Percentiles rank a stretch among this genome's conserved stretches.
Evolutionary conservation across 2,113 vertebrate genomes (phyloP).

Genomic region (Actenoides hombroni): DNA sequence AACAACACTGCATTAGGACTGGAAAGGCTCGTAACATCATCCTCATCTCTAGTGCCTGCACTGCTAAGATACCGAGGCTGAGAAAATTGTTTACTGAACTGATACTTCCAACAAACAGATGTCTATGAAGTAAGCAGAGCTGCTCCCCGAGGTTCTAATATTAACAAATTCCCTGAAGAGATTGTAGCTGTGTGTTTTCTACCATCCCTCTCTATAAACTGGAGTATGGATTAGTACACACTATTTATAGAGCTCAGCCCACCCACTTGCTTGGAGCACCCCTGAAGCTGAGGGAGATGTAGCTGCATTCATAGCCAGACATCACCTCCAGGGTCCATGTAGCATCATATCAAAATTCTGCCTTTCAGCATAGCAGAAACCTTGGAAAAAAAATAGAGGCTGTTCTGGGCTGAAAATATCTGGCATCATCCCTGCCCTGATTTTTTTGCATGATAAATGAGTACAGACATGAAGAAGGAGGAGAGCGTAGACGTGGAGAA

Average conservation of each 20-base stretch:
- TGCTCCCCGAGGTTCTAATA: neutral
- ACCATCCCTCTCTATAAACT: neutral
- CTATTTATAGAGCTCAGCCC: neutral
- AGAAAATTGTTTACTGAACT: neutral
- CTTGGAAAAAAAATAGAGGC: neutral
- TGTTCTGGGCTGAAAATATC: neutral
- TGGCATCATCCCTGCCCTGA: neutral
- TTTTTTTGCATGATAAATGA: neutral
- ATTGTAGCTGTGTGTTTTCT: slow-evolving; percentile 6
- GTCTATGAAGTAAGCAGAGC: neutral
- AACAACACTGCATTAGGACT: neutral
- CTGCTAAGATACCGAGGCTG: neutral
- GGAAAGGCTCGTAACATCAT: neutral
- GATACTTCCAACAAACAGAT: neutral
- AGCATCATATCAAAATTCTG: neutral
- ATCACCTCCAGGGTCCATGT: neutral
- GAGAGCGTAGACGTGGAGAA: neutral
- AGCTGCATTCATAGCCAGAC: neutral
- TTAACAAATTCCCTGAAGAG: neutral
- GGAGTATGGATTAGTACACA: neutral
- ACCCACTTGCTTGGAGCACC: neutral
- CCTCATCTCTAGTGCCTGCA: neutral
- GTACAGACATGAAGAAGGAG: neutral
- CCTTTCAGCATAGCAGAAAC: neutral
- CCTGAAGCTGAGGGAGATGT: neutral